Base-by-base conservation (phyloP, 2,797 vertebrate species). In the Chelon auratus region DNA sequence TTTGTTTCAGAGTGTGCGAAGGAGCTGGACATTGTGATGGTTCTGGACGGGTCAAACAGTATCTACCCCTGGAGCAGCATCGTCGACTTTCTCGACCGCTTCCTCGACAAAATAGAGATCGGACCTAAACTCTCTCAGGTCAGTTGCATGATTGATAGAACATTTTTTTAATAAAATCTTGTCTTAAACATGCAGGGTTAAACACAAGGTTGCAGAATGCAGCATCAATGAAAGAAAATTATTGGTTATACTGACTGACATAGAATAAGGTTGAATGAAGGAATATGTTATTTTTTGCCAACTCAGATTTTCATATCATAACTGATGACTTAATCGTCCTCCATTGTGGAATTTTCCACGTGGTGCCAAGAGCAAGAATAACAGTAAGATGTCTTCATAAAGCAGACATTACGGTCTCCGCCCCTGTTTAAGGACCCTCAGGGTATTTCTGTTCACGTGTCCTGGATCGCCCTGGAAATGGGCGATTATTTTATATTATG, bases 11-110 rank as follows among this genome's bases (percentile, higher is more conserved):
- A 94, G 15, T 99, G 98, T 85, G 89, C 90, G 22, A 95, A 94
- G 55, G 95, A 96, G 53, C 67, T 98, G 91, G 98, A 99, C 70
- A 96, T 99, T 0, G 95, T 99, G 68, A 95, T 99, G 3, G 97
- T 99, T 36, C 93, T 99, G 12, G 98, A 99, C 62, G 97, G 97
- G 5, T 99, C 97, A 11, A 98, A 99, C 91, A 99, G 97, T 58
- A 98, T 99, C 89, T 98, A 96, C 75, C 97, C 97, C 2, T 99
- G 98, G 98, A 39, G 82, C 0, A 95, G 94, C 50, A 96, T 99
- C 55, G 94, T 88, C 0, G 84, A 85, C 0, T 99, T 99, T 82
- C 92, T 99, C 68, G 77, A 85, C 2, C 95, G 95, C 55, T 95
- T 99, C 53, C 91, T 98, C 30, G 59, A 87, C 83, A 96, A 94